phyloP scores from a whole-genome alignment of 2,113 vertebrate genomes.

The Carollia perspicillata region DNA sequence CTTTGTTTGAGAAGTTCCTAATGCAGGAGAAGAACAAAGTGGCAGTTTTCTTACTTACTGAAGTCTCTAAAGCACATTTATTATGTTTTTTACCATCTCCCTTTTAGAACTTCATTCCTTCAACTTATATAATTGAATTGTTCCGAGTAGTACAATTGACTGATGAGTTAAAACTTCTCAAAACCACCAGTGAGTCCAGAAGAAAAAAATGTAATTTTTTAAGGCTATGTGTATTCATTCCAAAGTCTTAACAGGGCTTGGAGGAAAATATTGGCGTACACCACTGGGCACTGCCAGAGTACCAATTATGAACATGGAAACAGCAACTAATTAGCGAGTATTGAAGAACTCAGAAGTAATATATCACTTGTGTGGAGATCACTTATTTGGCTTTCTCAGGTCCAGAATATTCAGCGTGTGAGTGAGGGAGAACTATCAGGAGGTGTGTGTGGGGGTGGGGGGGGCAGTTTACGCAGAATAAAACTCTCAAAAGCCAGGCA shows the following conservation, averaged over 20 bases:
- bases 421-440: not conserved
- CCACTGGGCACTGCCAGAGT: not conserved
- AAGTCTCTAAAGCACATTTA: conserved; percentile 52
- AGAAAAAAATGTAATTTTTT: not conserved
- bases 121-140: not conserved
- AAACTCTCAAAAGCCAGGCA: not conserved
- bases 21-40: conserved; percentile 74
- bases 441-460: too few species aligned
- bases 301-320: not conserved
- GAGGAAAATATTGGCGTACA: not conserved
- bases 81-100: not conserved
- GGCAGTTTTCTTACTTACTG: conserved; percentile 71
- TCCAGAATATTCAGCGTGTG: not conserved
- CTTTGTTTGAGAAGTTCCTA: conserved; percentile 83
- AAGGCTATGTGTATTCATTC: not conserved
- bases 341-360: not conserved
- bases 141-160: not conserved
- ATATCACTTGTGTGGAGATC: not conserved
- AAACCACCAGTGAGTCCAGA: not conserved
- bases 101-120: conserved; percentile 17
- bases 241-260: not conserved
- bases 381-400: not conserved
- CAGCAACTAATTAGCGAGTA: not conserved
- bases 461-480: not conserved
- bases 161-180: conserved; percentile 24